phyloP scores from a whole-genome alignment of 2,113 vertebrate genomes.

The Nibea albiflora region DNA sequence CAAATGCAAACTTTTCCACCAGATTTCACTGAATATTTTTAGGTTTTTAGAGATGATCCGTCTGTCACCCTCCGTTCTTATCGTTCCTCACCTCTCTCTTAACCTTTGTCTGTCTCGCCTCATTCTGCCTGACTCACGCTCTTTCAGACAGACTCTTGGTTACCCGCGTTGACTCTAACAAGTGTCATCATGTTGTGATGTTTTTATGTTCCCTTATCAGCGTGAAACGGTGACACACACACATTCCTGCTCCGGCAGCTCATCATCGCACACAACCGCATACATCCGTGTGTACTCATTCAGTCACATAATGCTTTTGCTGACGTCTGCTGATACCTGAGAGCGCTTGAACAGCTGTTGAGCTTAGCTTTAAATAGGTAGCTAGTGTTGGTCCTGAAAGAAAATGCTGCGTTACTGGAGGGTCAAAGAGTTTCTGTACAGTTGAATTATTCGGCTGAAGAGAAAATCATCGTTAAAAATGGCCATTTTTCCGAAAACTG shows the following conservation, averaged over 20 bases:
- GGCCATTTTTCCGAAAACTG: not conserved
- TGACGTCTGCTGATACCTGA: constrained; percentile 54
- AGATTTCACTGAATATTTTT: not conserved
- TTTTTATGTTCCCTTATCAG: constrained; percentile 62
- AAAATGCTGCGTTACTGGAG: constrained; percentile 12
- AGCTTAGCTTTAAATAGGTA: constrained; percentile 52
- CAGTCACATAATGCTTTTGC: constrained; percentile 49
- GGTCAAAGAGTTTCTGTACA: constrained; percentile 18
- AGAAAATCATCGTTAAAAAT: not conserved
- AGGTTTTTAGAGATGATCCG: not conserved
- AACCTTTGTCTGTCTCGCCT: constrained; percentile 11
- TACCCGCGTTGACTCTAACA: constrained; percentile 41
- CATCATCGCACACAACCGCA: constrained; percentile 6
- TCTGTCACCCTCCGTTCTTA: not conserved
- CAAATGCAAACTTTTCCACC: not conserved
- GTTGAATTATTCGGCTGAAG: no score
- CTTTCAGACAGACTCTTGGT: constrained; percentile 28
- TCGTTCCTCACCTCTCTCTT: not conserved
- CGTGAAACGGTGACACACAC: constrained; percentile 35
- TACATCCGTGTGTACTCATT: constrained; percentile 5
- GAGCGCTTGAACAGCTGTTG: constrained; percentile 60
- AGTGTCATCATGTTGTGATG: constrained; percentile 69
- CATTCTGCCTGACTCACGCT: constrained; percentile 45
- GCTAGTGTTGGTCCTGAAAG: constrained; percentile 17
- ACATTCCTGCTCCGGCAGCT: constrained; percentile 47